Evolutionary conservation across 2,113 vertebrate genomes (phyloP).

Genomic region (Ranitomeya imitator): DNA sequence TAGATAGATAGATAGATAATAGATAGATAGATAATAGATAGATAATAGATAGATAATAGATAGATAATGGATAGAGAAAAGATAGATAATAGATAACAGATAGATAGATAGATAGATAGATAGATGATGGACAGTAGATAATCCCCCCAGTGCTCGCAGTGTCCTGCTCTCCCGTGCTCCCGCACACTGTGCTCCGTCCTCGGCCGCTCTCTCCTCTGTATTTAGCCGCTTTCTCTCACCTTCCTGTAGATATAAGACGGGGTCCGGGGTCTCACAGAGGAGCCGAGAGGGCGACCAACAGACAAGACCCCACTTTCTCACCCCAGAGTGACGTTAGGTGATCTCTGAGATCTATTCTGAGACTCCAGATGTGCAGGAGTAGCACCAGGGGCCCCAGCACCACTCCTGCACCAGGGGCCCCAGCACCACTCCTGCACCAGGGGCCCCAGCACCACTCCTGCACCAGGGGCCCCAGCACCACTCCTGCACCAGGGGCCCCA

Average conservation of each 20-base stretch:
- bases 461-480: too few relatives aligned
- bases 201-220: background rate
- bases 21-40: too few relatives aligned
- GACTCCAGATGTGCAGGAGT: background rate
- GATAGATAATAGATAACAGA: background rate
- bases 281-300: conserved; percentile 12
- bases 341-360: conserved; percentile 8
- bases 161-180: too few relatives aligned
- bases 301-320: background rate
- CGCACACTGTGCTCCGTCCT: background rate
- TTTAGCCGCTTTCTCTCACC: conserved; percentile 6
- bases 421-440: too few relatives aligned
- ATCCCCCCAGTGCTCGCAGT: too few relatives aligned
- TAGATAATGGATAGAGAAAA: background rate
- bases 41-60: too few relatives aligned
- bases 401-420: too few relatives aligned
- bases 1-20: too few relatives aligned
- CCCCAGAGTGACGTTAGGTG: conserved; percentile 3
- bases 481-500: too few relatives aligned
- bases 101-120: background rate
- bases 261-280: background rate
- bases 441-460: too few relatives aligned
- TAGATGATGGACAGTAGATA: background rate
- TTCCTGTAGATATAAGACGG: background rate
- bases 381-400: too few relatives aligned